Evolutionary conservation across 2,888 invertebrate species (phyloP).

Genomic region (Brassicogethes aeneus): DNA sequence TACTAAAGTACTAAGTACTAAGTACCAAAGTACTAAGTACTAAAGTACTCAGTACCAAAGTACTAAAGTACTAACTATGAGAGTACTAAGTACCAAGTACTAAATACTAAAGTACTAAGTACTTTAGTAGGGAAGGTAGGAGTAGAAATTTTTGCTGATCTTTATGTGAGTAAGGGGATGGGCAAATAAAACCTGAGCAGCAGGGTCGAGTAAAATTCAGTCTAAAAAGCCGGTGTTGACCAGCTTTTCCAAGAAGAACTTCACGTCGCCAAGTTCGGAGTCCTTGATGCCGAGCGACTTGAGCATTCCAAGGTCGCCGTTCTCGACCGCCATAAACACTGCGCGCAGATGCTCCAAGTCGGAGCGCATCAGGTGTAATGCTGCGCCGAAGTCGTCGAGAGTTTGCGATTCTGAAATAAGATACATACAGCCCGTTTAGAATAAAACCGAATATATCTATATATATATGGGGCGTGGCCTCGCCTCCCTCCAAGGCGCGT

Average conservation of each 20-base stretch:
- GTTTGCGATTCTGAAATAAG: conserved; percentile 76
- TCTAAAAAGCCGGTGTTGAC: conserved; percentile 94
- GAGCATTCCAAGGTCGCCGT: conserved; percentile 88
- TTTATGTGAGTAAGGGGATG: conserved; percentile 54
- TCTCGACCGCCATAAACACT: conserved; percentile 92
- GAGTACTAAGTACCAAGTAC: no score
- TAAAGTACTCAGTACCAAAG: no score
- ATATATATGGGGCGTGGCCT: no score
- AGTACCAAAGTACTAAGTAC: no score
- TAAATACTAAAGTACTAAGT: no score
- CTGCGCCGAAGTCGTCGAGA: conserved; percentile 89
- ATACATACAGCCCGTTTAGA: no score
- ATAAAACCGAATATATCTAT: no score
- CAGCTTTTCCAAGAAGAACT: conserved; percentile 91
- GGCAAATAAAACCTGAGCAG: conserved; percentile 57
- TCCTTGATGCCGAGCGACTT: conserved; percentile 92
- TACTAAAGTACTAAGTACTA: no score
- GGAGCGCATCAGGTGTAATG: conserved; percentile 73
- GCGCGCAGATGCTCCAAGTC: conserved; percentile 89
- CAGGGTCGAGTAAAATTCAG: conserved; percentile 50
- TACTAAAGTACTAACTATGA: no score
- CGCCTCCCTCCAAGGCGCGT: no score
- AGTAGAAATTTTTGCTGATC: conserved; percentile 65
- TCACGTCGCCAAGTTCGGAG: conserved; percentile 89
- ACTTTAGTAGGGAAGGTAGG: conserved; percentile 41